Percentiles rank a stretch among this genome's conserved stretches.
These are phyloP conservation scores for Carassius auratus DNA, from an alignment of 2,113 vertebrate species.

Conservation along the genomic window DNA sequence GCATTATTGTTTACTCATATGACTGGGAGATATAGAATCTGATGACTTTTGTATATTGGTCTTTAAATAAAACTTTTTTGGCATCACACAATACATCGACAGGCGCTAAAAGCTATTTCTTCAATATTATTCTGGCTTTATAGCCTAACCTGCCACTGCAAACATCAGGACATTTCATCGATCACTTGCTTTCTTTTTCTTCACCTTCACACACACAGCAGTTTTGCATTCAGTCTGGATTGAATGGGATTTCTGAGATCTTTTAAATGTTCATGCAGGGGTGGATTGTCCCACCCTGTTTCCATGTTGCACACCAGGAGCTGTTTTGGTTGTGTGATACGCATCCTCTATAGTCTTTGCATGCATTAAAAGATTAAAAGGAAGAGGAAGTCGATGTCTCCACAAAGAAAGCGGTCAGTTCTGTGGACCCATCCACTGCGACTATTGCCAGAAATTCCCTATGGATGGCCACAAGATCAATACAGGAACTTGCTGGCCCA, in stretches of 20 bases:
- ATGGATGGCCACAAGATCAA: conserved; percentile 7
- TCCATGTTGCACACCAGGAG: background rate
- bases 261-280: background rate
- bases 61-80: too few species aligned
- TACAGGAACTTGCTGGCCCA: background rate
- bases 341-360: background rate
- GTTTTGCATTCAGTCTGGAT: background rate
- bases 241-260: background rate
- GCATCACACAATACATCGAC: background rate
- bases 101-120: background rate
- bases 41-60: too few species aligned
- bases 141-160: background rate
- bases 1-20: too few species aligned
- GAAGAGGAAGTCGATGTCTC: background rate
- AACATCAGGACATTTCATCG: background rate
- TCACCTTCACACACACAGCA: background rate
- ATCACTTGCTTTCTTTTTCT: background rate
- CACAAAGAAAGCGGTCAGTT: background rate
- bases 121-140: background rate
- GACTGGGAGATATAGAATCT: too few species aligned
- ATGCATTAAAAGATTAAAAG: conserved; percentile 24
- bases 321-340: background rate
- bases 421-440: background rate
- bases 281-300: too few species aligned
- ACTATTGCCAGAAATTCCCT: conserved; percentile 12